These are phyloP conservation scores for Pseudolaguvia tuberculata DNA, from an alignment of 2,113 vertebrate genomes.

Conservation along the genomic window DNA sequence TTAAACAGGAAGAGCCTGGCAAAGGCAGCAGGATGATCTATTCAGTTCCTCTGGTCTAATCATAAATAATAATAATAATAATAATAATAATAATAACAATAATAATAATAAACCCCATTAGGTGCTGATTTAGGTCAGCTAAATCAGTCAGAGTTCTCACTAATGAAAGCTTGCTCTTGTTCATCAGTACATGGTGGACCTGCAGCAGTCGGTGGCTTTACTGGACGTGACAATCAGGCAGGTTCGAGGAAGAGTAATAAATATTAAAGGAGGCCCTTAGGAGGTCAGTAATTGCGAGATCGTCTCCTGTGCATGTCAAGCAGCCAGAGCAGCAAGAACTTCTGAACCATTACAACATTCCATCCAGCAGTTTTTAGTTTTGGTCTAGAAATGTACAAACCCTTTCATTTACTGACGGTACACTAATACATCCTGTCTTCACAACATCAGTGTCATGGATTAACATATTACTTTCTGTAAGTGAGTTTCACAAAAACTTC, in stretches of 20 bases:
- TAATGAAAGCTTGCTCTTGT: conserved; percentile 28
- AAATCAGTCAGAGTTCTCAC: conserved; percentile 15
- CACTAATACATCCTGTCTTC: no score
- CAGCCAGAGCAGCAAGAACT: no score
- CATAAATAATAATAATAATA: not conserved
- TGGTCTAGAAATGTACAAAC: no score
- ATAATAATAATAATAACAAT: conserved; percentile 10
- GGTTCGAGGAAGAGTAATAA: not conserved
- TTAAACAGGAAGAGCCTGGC: conserved; percentile 32
- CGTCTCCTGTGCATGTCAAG: conserved; percentile 26
- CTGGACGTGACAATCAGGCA: conserved; percentile 2
- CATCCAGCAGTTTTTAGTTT: not conserved
- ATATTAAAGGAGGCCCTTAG: not conserved
- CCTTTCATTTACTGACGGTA: no score
- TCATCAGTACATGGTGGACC: conserved; percentile 5
- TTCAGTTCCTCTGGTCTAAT: conserved; percentile 18
- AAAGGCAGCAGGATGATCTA: conserved; percentile 17
- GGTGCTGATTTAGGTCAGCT: conserved; percentile 29
- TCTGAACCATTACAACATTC: not conserved
- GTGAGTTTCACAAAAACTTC: no score
- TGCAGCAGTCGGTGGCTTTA: not conserved
- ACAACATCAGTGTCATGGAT: no score
- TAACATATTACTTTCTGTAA: no score
- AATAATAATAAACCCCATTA: conserved; percentile 25
- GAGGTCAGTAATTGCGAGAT: conserved; percentile 26